Conservation (phyloP, 2,797 vertebrate species). For the Sebastes taczanowskii region DNA sequence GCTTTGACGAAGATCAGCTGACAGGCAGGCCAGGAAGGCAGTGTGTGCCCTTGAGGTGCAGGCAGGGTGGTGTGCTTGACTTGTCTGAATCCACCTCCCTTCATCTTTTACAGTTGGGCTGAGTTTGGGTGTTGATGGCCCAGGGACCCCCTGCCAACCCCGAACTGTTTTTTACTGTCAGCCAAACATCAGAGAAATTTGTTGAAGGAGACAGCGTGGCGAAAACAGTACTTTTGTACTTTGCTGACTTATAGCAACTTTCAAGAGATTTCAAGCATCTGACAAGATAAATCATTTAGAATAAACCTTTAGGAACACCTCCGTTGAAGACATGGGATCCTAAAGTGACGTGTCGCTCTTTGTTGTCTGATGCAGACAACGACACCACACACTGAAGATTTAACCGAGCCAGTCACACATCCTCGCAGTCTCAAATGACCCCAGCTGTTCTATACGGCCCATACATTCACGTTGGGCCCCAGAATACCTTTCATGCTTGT, state of each 20-base stretch:
- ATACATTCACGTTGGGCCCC: slow-evolving; percentile 46
- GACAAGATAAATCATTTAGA: slow-evolving; percentile 31
- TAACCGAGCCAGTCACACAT: slow-evolving; percentile 29
- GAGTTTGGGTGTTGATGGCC: slow-evolving; percentile 60
- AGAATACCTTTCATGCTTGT: slow-evolving; percentile 66
- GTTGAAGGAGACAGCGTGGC: slow-evolving; percentile 38
- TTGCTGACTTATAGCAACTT: slow-evolving; percentile 31
- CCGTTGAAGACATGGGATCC: slow-evolving; percentile 12
- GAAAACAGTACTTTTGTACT: slow-evolving; percentile 43
- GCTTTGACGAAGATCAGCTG: slow-evolving; percentile 65
- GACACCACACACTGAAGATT: slow-evolving; percentile 18
- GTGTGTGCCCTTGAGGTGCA: slow-evolving; percentile 63
- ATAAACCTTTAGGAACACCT: slow-evolving; percentile 14
- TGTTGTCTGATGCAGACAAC: slow-evolving; percentile 39
- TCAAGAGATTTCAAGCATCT: slow-evolving; percentile 28
- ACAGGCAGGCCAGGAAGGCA: slow-evolving; percentile 51
- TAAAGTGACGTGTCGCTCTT: slow-evolving; percentile 22
- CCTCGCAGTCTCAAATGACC: slow-evolving; percentile 49
- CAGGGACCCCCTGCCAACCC: slow-evolving; percentile 52
- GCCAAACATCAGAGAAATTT: slow-evolving; percentile 59
- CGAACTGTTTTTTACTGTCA: slow-evolving; percentile 58
- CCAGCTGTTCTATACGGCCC: slow-evolving; percentile 47
- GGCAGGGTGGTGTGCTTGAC: slow-evolving; percentile 46
- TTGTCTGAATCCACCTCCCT: slow-evolving; percentile 61
- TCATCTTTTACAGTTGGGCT: slow-evolving; percentile 64